phyloP scores from a whole-genome alignment of 2,888 invertebrate species.

The Selenia dentaria region DNA sequence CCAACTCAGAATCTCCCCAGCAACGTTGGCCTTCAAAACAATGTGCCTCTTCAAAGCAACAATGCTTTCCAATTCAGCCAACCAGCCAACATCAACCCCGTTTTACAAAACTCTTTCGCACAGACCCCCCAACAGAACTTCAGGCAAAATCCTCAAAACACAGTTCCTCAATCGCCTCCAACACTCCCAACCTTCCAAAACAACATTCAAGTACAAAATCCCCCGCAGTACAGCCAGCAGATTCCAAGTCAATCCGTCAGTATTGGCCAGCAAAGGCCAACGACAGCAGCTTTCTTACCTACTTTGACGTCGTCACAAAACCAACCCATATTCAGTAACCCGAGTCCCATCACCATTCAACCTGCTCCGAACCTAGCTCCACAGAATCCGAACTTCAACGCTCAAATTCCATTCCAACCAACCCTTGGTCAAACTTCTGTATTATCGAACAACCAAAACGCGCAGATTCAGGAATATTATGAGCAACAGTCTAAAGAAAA shows the following conservation, averaged over 20 bases:
- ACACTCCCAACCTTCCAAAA: slow-evolving; percentile 68
- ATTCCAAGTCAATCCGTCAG: slow-evolving; percentile 49
- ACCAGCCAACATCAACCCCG: slow-evolving; percentile 47
- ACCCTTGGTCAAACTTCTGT: slow-evolving; percentile 67
- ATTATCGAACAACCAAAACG: slow-evolving; percentile 77
- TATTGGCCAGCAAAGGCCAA: slow-evolving; percentile 69
- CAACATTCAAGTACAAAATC: slow-evolving; percentile 57
- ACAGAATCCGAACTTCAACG: slow-evolving; percentile 53
- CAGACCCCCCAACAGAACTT: slow-evolving; percentile 56
- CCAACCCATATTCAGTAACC: slow-evolving; percentile 62
- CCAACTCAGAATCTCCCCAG: slow-evolving; percentile 56
- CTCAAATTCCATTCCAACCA: slow-evolving; percentile 68
- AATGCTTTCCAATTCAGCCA: slow-evolving; percentile 65
- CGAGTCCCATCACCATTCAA: slow-evolving; percentile 74
- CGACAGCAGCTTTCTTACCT: slow-evolving; percentile 68
- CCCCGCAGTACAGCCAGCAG: slow-evolving; percentile 52
- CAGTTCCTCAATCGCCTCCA: slow-evolving; percentile 61
- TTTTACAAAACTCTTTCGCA: slow-evolving; percentile 54
- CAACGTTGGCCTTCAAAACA: slow-evolving; percentile 41
- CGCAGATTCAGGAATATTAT: slow-evolving; percentile 82
- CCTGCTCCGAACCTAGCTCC: slow-evolving; percentile 76
- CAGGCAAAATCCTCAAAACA: slow-evolving; percentile 57
- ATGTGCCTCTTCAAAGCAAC: slow-evolving; percentile 48
- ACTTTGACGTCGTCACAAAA: slow-evolving; percentile 59
- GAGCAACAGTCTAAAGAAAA: slow-evolving; percentile 87